These are phyloP conservation scores for Corythaeola cristata DNA, from an alignment of 2,113 vertebrate genomes.

Conservation along the genomic window DNA sequence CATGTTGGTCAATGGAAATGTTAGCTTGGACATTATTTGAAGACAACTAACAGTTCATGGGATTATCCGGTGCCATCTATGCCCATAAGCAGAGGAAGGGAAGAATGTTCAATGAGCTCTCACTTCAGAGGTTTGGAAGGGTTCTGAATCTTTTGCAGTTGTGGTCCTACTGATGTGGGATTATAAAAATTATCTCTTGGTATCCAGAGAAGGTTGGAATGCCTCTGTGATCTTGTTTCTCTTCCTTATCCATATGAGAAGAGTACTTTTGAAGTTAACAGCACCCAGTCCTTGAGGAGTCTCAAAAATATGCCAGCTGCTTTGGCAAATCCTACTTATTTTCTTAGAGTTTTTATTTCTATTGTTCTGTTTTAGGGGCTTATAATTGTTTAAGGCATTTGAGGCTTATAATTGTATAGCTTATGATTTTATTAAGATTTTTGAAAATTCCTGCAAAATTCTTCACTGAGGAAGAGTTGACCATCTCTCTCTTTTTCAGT, in stretches of 20 bases:
- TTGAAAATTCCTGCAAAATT: background rate
- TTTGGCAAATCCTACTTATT: background rate
- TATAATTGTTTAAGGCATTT: background rate
- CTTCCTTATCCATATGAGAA: background rate
- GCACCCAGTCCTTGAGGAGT: background rate
- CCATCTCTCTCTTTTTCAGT: background rate
- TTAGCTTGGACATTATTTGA: background rate
- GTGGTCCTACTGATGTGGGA: background rate
- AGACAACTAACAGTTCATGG: background rate
- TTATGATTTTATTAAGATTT: background rate
- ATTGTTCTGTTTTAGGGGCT: background rate
- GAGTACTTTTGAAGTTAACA: background rate
- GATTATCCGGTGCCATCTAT: background rate
- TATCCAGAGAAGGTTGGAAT: background rate
- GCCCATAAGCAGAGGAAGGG: background rate
- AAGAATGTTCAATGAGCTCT: background rate
- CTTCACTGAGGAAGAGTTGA: background rate
- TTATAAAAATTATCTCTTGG: background rate
- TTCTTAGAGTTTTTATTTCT: background rate
- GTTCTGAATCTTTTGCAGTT: background rate
- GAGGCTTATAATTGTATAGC: background rate
- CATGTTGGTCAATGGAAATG: background rate
- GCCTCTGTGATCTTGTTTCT: background rate
- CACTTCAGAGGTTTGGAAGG: background rate
- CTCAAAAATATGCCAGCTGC: background rate